These are phyloP conservation scores for Antheraea pernyi DNA, from an alignment of 1,140 invertebrate species.

Conservation along the genomic window DNA sequence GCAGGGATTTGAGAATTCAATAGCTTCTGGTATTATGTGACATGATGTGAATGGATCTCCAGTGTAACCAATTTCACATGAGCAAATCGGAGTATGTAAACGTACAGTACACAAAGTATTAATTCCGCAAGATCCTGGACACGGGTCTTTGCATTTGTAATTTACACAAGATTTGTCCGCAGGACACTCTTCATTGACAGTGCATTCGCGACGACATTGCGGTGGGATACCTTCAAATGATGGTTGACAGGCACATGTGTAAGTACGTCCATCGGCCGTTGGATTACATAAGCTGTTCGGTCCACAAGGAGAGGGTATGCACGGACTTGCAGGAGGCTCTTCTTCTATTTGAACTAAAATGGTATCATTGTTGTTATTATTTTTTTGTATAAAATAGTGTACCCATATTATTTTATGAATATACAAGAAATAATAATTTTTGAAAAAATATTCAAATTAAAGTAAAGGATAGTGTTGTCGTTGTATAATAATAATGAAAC, in stretches of 20 bases:
- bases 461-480: no score
- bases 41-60: constrained; percentile 73
- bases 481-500: constrained; percentile 23
- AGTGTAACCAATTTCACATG: constrained; percentile 80
- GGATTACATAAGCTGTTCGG: constrained; percentile 83
- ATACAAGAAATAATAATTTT: background rate
- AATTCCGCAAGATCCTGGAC: constrained; percentile 84
- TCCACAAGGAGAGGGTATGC: constrained; percentile 87
- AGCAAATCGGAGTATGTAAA: constrained; percentile 87
- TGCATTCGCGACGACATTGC: constrained; percentile 86
- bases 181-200: constrained; percentile 85
- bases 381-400: no score
- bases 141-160: constrained; percentile 86
- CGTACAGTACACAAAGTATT: constrained; percentile 83
- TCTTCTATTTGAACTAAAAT: constrained; percentile 53
- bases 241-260: constrained; percentile 83
- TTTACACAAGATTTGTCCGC: constrained; percentile 84
- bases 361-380: constrained; percentile 15
- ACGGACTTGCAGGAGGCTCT: constrained; percentile 81
- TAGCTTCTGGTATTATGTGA: constrained; percentile 46
- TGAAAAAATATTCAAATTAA: no score
- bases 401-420: background rate
- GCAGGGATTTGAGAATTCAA: constrained; percentile 78
- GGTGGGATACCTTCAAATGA: constrained; percentile 85
- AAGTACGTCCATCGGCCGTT: constrained; percentile 79